Percentiles rank a stretch among this genome's conserved stretches.
Evolutionary conservation across 2,113 vertebrate genomes (phyloP).

Genomic region (Odobenus rosmarus): DNA sequence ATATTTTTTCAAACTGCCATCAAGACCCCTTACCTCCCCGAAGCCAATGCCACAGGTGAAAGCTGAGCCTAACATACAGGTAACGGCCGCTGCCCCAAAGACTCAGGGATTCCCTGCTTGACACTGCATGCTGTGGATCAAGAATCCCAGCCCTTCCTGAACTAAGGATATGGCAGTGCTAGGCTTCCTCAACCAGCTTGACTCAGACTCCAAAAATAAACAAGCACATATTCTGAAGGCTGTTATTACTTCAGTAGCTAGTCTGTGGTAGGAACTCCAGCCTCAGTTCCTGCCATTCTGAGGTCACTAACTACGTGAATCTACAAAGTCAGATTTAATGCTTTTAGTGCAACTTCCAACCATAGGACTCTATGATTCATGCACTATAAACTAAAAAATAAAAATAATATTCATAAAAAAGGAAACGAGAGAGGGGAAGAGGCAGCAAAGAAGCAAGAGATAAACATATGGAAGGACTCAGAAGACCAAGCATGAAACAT

Average conservation of each 20-base stretch:
- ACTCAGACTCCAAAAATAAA: background rate
- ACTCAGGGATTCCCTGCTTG: background rate
- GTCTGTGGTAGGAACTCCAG: background rate
- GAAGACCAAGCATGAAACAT: background rate
- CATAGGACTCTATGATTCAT: background rate
- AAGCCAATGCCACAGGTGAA: background rate
- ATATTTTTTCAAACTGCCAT: background rate
- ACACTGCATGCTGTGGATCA: background rate
- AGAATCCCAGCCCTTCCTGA: background rate
- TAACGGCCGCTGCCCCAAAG: rapidly evolving
- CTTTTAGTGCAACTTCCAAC: background rate
- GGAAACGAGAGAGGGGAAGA: background rate
- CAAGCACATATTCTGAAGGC: background rate
- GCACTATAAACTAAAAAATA: background rate
- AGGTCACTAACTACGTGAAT: background rate
- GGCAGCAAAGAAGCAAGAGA: background rate
- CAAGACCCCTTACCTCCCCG: background rate
- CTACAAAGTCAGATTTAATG: background rate
- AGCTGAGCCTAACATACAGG: rapidly evolving
- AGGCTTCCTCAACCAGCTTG: background rate
- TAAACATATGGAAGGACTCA: background rate
- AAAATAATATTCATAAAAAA: background rate
- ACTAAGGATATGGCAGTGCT: rapidly evolving
- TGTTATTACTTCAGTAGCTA: background rate
- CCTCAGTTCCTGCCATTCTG: background rate